Evolutionary conservation across 2,888 invertebrate species (phyloP), one percentile per base, ranked within the genome.

Genomic region (Acanthoscelides obtectus): DNA sequence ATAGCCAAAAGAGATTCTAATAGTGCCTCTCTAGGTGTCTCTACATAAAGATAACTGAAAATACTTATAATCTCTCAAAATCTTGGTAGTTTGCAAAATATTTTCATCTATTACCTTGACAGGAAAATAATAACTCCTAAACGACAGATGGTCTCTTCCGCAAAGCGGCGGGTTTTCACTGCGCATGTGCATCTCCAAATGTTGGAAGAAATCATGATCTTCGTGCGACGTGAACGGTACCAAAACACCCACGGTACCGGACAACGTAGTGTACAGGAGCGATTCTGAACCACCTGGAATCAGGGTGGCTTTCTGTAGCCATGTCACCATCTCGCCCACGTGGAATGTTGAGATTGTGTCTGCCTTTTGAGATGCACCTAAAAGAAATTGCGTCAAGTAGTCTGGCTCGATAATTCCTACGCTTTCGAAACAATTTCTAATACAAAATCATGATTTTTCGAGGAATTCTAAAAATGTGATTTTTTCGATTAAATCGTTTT

Each of bases 141-240:
- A 99, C 0, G 98, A 96, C 25, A 99, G 88, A 85, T 99, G 99
- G 86, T 99, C 99, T 21, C 99, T 88, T 0, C 99, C 99, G 86
- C 98, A 98, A 0, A 99, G 86, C 0, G 99, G 98, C 0, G 97
- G 90, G 86, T 98, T 94, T 85, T 99, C 99, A 76, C 97, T 95
- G 70, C 99, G 88, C 97, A 99, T 97, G 85, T 99, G 98, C 99
- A 99, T 99, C 86, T 99, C 99, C 75, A 99, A 87, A 87, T 99
- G 98, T 83, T 99, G 98, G 88, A 99, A 99, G 85, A 99, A 99
- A 84, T 99, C 99, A 80, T 97, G 98, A 85, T 99, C 99, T 87
- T 99, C 98, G 79, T 96, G 92, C 20, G 96, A 96, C 0, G 97
- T 96, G 82, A 98, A 98, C 0, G 98, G 97, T 21, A 98, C 93